Conservation (phyloP, 1,140 invertebrate genomes). For the Rhagoletis pomonella region DNA sequence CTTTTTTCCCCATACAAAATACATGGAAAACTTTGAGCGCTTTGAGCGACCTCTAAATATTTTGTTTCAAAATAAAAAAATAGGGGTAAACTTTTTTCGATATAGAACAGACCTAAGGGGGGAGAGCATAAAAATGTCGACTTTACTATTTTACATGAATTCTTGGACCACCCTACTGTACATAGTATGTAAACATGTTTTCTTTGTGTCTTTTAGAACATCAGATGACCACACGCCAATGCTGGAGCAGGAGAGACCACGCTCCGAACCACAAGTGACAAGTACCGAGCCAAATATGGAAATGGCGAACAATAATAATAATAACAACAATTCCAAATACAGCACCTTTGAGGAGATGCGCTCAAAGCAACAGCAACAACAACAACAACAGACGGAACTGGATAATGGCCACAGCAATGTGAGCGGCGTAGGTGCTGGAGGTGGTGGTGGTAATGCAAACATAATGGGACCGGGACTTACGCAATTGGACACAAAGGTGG, state of each 20-base stretch:
- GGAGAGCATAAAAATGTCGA: too few relatives aligned
- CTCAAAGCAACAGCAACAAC: slow-evolving; percentile 55
- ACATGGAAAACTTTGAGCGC: too few relatives aligned
- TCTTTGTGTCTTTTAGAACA: slow-evolving; percentile 58
- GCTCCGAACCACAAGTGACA: slow-evolving; percentile 71
- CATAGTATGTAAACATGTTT: slow-evolving; percentile 13
- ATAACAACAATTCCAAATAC: slow-evolving; percentile 69
- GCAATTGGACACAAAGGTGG: slow-evolving; percentile 74
- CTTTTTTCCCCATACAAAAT: too few relatives aligned
- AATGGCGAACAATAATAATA: slow-evolving; percentile 65
- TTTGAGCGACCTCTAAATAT: too few relatives aligned
- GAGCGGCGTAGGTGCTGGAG: slow-evolving; percentile 1
- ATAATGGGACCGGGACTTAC: slow-evolving; percentile 66
- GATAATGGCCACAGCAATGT: slow-evolving; percentile 65
- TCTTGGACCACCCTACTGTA: too few relatives aligned
- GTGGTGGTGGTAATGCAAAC: slow-evolving; percentile 16
- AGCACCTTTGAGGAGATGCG: slow-evolving; percentile 64
- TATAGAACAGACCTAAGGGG: too few relatives aligned
- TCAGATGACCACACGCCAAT: slow-evolving; percentile 67
- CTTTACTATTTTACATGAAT: too few relatives aligned
- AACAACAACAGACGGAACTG: slow-evolving; percentile 64
- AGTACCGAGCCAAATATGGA: slow-evolving; percentile 70
- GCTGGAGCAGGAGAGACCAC: slow-evolving; percentile 70
- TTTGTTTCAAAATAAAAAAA: too few relatives aligned
- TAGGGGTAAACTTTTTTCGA: too few relatives aligned